These are phyloP conservation scores for Lasiurus borealis DNA, from an alignment of 2,113 vertebrate species.

Conservation along the genomic window DNA sequence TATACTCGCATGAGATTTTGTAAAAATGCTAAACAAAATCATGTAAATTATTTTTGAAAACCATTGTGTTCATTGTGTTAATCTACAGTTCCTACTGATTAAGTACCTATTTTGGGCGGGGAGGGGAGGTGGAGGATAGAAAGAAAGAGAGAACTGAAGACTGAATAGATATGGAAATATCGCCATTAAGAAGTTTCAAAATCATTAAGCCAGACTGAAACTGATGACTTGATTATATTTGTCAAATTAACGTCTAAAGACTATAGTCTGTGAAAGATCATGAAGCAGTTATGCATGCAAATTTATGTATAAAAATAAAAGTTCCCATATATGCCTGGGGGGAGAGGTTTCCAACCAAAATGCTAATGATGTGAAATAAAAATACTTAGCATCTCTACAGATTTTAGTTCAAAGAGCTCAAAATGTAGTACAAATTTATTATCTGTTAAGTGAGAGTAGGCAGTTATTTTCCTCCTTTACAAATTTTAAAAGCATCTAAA, in stretches of 20 bases:
- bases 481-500: constrained; percentile 35
- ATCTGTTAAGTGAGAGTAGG: constrained; percentile 55
- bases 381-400: constrained; percentile 60
- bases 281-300: constrained; percentile 76
- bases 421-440: constrained; percentile 59
- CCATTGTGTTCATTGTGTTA: not conserved
- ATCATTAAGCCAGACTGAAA: constrained; percentile 26
- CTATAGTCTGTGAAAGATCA: constrained; percentile 66
- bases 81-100: constrained; percentile 6
- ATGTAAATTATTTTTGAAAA: constrained; percentile 14
- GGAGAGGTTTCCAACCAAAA: constrained; percentile 70
- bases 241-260: constrained; percentile 75
- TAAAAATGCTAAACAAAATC: constrained; percentile 26
- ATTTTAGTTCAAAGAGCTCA: constrained; percentile 66
- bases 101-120: not conserved
- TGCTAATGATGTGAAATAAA: constrained; percentile 67
- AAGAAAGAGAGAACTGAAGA: not conserved
- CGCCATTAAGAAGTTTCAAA: constrained; percentile 60
- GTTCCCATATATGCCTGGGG: constrained; percentile 67
- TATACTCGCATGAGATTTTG: not conserved
- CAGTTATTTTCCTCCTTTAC: constrained; percentile 22
- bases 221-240: constrained; percentile 63
- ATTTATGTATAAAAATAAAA: constrained; percentile 80
- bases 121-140: not conserved
- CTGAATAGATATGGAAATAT: constrained; percentile 36